phyloP scores from a whole-genome alignment of 2,888 invertebrate genomes.

The Himalopsyche anomala region DNA sequence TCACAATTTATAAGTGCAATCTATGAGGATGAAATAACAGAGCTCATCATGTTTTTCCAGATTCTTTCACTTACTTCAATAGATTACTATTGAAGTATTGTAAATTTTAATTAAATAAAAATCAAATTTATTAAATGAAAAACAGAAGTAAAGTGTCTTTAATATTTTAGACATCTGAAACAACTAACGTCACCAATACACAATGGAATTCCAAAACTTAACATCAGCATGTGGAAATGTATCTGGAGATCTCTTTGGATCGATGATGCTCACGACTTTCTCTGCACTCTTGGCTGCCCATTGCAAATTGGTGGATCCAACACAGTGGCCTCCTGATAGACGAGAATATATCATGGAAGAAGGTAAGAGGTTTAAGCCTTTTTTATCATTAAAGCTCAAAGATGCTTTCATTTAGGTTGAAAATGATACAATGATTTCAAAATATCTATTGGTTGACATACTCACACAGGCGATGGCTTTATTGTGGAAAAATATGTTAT shows the following conservation, averaged over 20 bases:
- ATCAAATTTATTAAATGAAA: too few relatives aligned
- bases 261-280: conserved; percentile 78
- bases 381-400: too few relatives aligned
- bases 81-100: too few relatives aligned
- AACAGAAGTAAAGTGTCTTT: too few relatives aligned
- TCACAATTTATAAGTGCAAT: too few relatives aligned
- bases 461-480: neutral
- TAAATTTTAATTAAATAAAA: too few relatives aligned
- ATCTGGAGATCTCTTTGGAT: conserved; percentile 71
- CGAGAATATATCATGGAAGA: conserved; percentile 69
- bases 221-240: conserved; percentile 65
- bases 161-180: neutral
- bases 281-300: conserved; percentile 79
- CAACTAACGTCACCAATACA: neutral
- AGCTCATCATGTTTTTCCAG: too few relatives aligned
- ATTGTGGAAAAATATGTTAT: too few relatives aligned
- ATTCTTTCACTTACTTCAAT: too few relatives aligned
- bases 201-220: conserved; percentile 55
- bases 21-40: too few relatives aligned
- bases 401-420: too few relatives aligned
- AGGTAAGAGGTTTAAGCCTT: conserved; percentile 33
- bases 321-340: conserved; percentile 78
- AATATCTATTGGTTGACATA: neutral
- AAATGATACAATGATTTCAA: too few relatives aligned
- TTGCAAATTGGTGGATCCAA: conserved; percentile 77